These are phyloP conservation scores for Gonocerus acuteangulatus DNA, from an alignment of 2,888 invertebrate species.

Conservation along the genomic window DNA sequence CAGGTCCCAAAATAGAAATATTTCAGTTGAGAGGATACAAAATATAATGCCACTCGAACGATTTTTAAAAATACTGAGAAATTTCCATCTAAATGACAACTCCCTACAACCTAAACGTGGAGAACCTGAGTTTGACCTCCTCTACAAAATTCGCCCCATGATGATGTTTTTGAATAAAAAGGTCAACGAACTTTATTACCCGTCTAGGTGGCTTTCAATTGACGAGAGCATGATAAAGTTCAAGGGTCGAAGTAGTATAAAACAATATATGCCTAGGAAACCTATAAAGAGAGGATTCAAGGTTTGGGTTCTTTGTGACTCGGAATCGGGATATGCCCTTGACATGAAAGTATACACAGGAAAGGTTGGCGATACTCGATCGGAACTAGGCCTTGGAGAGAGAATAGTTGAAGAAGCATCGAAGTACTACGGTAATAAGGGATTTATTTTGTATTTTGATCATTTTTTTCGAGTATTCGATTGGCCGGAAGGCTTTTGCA, in stretches of 20 bases:
- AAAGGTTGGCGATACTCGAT: constrained; percentile 32
- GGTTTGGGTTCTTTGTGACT: constrained; percentile 37
- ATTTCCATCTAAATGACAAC: constrained; percentile 35
- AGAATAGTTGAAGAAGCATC: constrained; percentile 39
- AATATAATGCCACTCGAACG: constrained; percentile 31
- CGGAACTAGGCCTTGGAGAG: constrained; percentile 37
- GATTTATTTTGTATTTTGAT: constrained; percentile 40
- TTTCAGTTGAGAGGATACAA: constrained; percentile 27
- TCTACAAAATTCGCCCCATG: constrained; percentile 38
- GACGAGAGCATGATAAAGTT: constrained; percentile 31
- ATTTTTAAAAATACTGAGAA: constrained; percentile 36
- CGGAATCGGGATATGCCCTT: constrained; percentile 35
- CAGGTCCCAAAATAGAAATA: constrained; percentile 31
- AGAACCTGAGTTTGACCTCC: constrained; percentile 33
- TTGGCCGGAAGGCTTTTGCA: constrained; percentile 37
- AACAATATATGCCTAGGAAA: constrained; percentile 29
- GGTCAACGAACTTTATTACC: constrained; percentile 40
- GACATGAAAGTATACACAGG: constrained; percentile 38
- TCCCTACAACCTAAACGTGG: constrained; percentile 29
- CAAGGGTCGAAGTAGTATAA: neutral
- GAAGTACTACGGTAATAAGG: constrained; percentile 35
- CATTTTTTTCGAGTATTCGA: constrained; percentile 39
- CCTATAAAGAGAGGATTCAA: constrained; percentile 37
- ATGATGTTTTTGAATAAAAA: too few species aligned
- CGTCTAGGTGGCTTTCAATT: constrained; percentile 27